Evolutionary conservation across 2,888 invertebrate species (phyloP).

Genomic region (Seira sanloemensis): DNA sequence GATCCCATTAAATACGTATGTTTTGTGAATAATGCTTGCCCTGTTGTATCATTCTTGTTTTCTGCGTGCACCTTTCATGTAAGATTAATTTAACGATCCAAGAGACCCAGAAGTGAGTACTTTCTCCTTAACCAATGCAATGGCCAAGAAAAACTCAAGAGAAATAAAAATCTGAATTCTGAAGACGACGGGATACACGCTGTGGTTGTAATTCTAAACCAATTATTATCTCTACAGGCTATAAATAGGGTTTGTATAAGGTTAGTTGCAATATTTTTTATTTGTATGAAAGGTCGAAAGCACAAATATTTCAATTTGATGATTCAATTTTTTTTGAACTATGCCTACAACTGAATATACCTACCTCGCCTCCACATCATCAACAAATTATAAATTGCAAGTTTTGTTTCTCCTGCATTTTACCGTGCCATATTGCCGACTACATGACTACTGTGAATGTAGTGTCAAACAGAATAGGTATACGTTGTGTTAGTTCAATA

Average conservation of each 20-base stretch:
- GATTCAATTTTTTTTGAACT: not conserved
- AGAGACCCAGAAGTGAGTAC: not conserved
- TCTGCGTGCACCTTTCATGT: conserved; percentile 57
- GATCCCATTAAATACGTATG: conserved; percentile 45
- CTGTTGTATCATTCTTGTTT: conserved; percentile 33
- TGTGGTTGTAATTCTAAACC: no score
- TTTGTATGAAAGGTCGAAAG: conserved; percentile 64
- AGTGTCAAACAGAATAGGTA: conserved; percentile 17
- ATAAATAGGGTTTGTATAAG: conserved; percentile 28
- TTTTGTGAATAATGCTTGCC: conserved; percentile 39
- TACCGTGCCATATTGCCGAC: conserved; percentile 2
- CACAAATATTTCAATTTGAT: conserved; percentile 61
- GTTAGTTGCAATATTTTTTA: conserved; percentile 49
- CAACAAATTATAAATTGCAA: not conserved
- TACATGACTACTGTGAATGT: conserved; percentile 61
- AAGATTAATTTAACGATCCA: conserved; percentile 10
- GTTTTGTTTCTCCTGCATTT: not conserved
- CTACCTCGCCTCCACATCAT: not conserved
- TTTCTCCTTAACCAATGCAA: conserved; percentile 1
- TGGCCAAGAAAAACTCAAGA: conserved; percentile 27
- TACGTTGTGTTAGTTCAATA: not conserved
- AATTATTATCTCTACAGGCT: no score
- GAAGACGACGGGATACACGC: not conserved
- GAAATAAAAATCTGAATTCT: not conserved
- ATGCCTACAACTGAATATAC: not conserved